Base-by-base conservation (phyloP, 2,888 invertebrate genomes). In the Papilio elwesi region DNA sequence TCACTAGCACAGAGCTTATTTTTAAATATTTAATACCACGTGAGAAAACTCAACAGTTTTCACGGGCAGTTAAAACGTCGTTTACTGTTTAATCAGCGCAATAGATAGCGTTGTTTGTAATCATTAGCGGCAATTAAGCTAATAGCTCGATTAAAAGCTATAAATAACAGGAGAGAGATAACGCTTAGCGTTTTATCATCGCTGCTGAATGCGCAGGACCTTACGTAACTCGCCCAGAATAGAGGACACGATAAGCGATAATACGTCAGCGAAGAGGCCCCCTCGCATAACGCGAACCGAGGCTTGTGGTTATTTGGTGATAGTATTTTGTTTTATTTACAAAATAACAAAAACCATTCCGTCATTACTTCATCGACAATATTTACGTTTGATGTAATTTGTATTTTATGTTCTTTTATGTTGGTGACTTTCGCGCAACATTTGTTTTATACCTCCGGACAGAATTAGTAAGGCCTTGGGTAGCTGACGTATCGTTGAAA, bases 81-180 rank as follows among this genome's bases (percentile, higher is more conserved):
- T 36, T 11, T 38, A 55, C 38, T 55, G 53, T 70, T 55, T 66
- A 16, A 71, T 55, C 47, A 49, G 16, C 55, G 36, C 15, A 49
- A 26, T 26, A 65, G 36, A 70, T 48, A 38, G 10, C 26, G 26
- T 51, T 12, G 62, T 59, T 57, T 57, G 51, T 43, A 59, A 55
- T 63, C 67, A 49, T 68, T 72, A 68, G 63, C 36, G 53, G 66
- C 68, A 72, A 72, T 68, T 72, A 62, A 72, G 68, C 68, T 68
- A 72, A 68, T 72, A 72, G 71, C 71, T 48, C 66, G 66, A 67
- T 66, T 71, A 43, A 51, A 51, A 59, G 47, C 26, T 68, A 62
- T 67, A 72, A 72, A 72, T 63, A 72, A 68, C 67, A 13, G 48
- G 53, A 38, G 36, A 16, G 26, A 48, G 68, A 72, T 68, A 72